phyloP scores from a whole-genome alignment of 2,113 vertebrate species.

The Etia nguti region DNA sequence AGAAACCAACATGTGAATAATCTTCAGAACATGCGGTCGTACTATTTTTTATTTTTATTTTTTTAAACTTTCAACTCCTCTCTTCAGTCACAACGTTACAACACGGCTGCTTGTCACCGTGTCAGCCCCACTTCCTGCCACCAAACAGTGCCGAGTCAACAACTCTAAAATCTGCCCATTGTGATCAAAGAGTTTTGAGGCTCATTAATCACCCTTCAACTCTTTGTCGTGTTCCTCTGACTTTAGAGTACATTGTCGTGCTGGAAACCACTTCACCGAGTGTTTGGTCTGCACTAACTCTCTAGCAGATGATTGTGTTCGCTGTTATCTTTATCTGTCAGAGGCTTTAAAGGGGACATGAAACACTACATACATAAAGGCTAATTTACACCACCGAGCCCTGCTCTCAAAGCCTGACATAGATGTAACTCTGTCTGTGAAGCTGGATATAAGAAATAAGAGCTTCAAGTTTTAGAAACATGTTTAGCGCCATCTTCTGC shows the following conservation, averaged over 20 bases:
- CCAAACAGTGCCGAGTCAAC: accelerated
- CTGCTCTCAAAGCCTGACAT: neutral
- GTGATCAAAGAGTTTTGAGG: neutral
- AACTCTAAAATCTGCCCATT: neutral
- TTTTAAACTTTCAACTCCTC: neutral
- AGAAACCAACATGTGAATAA: neutral
- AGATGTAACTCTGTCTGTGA: neutral
- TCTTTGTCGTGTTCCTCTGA: neutral
- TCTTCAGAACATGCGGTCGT: neutral
- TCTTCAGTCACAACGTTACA: neutral
- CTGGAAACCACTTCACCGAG: neutral
- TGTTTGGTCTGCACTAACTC: neutral
- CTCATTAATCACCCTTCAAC: neutral
- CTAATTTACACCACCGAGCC: neutral
- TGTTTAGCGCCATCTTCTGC: neutral
- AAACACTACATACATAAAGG: accelerated
- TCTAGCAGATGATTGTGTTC: neutral
- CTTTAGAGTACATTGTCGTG: neutral
- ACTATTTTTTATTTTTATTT: too few species aligned
- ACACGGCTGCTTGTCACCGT: neutral
- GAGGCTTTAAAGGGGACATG: neutral
- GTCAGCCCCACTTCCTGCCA: neutral
- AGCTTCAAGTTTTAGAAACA: neutral
- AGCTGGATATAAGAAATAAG: neutral
- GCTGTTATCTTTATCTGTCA: neutral